Percentiles rank a stretch among this genome's conserved stretches.
These are phyloP conservation scores for Oscheius sp. DNA, from an alignment of 2,888 invertebrate species.

Conservation along the genomic window DNA sequence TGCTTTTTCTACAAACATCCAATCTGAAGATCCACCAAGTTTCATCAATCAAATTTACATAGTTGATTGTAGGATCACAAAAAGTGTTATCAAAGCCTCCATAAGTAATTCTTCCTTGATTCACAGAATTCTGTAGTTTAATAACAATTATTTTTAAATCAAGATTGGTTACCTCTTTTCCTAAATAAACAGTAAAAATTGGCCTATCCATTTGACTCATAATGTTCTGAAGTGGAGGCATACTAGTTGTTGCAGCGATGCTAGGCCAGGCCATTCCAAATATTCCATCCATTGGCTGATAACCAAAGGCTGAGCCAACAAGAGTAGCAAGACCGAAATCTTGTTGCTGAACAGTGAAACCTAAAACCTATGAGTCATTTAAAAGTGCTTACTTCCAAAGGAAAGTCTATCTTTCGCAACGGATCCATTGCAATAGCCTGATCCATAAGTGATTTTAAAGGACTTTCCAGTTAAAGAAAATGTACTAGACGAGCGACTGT, in stretches of 20 bases:
- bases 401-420: conserved; percentile 51
- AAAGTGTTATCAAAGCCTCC: conserved; percentile 58
- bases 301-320: conserved; percentile 56
- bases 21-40: conserved; percentile 57
- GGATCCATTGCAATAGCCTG: conserved; percentile 58
- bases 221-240: conserved; percentile 91
- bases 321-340: conserved; percentile 54
- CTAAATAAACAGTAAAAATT: conserved; percentile 93
- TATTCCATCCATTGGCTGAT: conserved; percentile 63
- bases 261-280: conserved; percentile 66
- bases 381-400: conserved; percentile 41
- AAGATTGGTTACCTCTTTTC: conserved; percentile 34
- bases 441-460: conserved; percentile 62
- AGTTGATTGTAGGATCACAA: conserved; percentile 54
- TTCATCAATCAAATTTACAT: conserved; percentile 51
- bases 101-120: conserved; percentile 59
- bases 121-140: conserved; percentile 23
- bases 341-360: conserved; percentile 32
- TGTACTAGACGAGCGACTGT: conserved; percentile 53
- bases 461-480: conserved; percentile 40
- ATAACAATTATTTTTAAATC: not conserved
- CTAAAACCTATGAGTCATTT: not conserved
- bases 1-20: not conserved
- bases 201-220: conserved; percentile 80
- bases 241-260: conserved; percentile 80